Base-by-base conservation (phyloP, 1,140 invertebrate genomes). In the Pachyrhynchus sulphureomaculatus region DNA sequence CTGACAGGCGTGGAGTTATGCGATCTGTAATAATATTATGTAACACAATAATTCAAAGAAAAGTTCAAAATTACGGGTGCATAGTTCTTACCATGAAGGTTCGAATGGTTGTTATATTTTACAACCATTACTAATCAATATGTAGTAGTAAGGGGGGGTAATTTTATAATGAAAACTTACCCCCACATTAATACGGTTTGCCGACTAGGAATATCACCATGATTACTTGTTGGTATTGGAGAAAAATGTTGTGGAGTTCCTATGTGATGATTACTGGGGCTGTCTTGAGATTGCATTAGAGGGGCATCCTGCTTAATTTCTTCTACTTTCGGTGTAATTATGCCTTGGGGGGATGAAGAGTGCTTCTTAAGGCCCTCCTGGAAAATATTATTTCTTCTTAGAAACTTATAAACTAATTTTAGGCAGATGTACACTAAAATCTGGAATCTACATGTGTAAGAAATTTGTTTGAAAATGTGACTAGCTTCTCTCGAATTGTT, bases 151-250 rank as follows among this genome's bases (percentile, higher is more conserved):
- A 49, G 15, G 6, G 42, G 6, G 5, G 42, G 10, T 21, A 45
- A 23, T 10, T 23, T 15, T 24, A 9, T 2, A 2, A 10, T 44
- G 18, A 21, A 33, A n/a, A 61, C 58, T 44, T 34, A 61, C 58
- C 90, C 90, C 90, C 90, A 92, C 91, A 92, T 92, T 2, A 93
- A 81, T 13, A 93, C 91, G 1, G 91, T 93, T 76, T 93, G 90
- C 17, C 91, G 78, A 0, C 86, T 85, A 51, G 87, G 83, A 17
- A 62, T 62, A 58, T 83, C 79, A 20, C 64, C 63, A 32, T 72
- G 68, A 21, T 37, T 53, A 15, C 34, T 57, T n/a, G 70, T 33
- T 13, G 75, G 72, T 21, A 66, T 68, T n/a, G 75, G 74, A 17
- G 73, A 72, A 59, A 76, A 76, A 64, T 85, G 80, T 55, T 82